These are phyloP conservation scores for Chlamydotis undulata DNA, from an alignment of 2,113 vertebrate genomes.

Conservation along the genomic window DNA sequence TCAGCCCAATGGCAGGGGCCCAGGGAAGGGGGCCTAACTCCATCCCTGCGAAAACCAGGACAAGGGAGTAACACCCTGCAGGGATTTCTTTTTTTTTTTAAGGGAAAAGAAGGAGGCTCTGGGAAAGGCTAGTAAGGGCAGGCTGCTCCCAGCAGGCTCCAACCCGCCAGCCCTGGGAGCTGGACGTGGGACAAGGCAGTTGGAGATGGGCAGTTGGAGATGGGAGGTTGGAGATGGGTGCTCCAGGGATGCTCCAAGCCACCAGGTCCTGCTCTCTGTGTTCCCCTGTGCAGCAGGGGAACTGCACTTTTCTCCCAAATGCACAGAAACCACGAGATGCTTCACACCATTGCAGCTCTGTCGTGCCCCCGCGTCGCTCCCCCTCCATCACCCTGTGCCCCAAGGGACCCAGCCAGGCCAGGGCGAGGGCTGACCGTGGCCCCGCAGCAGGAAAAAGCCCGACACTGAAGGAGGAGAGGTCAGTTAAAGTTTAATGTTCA, in stretches of 20 bases:
- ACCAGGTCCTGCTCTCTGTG: neutral
- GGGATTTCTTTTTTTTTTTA: neutral
- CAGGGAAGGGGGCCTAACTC: neutral
- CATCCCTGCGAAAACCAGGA: no score
- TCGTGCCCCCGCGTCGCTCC: neutral
- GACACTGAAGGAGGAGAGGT: neutral
- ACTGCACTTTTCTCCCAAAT: neutral
- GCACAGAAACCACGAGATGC: neutral
- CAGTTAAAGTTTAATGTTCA: conserved; percentile 46
- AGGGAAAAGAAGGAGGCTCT: neutral
- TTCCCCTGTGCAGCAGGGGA: neutral
- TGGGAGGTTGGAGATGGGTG: neutral
- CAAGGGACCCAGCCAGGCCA: neutral
- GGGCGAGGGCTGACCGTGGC: neutral
- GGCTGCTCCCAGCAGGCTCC: neutral
- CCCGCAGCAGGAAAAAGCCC: neutral
- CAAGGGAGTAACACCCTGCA: neutral
- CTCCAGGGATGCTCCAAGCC: neutral
- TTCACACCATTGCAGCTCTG: neutral
- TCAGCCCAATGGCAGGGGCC: neutral
- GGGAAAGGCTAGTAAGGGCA: neutral
- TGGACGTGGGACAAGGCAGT: neutral
- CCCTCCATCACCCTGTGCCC: neutral
- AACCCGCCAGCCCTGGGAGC: neutral
- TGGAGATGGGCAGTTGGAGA: neutral